Percentiles rank a stretch among this genome's conserved stretches.
phyloP scores from a whole-genome alignment of 2,888 invertebrate genomes.

The Trachelus troglodyta region DNA sequence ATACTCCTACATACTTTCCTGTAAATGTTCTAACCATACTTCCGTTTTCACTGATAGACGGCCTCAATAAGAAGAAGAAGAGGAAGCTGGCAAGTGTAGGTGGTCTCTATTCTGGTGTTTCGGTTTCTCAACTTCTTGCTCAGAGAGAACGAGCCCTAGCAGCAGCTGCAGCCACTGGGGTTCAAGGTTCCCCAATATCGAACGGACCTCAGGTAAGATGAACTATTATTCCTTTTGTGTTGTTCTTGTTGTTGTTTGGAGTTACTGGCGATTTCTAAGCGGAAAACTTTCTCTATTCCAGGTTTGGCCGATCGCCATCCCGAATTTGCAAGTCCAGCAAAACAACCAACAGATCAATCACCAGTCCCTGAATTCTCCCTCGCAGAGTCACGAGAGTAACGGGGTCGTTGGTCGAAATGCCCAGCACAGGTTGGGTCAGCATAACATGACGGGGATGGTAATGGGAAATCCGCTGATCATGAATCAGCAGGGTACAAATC shows the following conservation, averaged over 20 bases:
- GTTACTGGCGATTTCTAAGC: neutral
- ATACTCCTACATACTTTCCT: neutral
- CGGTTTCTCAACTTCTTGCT: conserved; percentile 75
- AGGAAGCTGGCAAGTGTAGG: conserved; percentile 74
- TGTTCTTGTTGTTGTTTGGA: neutral
- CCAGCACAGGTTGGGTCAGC: conserved; percentile 56
- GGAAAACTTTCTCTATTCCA: conserved; percentile 28
- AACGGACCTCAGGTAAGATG: conserved; percentile 60
- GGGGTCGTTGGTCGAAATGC: conserved; percentile 46
- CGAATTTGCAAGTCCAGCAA: conserved; percentile 56
- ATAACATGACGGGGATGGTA: conserved; percentile 56
- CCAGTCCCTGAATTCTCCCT: conserved; percentile 53
- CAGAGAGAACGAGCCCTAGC: conserved; percentile 70
- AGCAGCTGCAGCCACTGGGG: conserved; percentile 46
- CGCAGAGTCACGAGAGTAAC: conserved; percentile 47
- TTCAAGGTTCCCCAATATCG: conserved; percentile 49
- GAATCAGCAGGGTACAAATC: conserved; percentile 56
- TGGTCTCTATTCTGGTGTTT: conserved; percentile 72
- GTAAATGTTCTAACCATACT: neutral
- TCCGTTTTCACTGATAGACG: conserved; percentile 61
- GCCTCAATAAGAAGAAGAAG: conserved; percentile 71
- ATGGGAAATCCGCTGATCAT: conserved; percentile 60
- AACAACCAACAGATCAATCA: conserved; percentile 56
- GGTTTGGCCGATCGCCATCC: conserved; percentile 59
- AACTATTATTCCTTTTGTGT: neutral